Evolutionary conservation across 2,888 invertebrate genomes (phyloP).

Genomic region (Alloplasta piceator): DNA sequence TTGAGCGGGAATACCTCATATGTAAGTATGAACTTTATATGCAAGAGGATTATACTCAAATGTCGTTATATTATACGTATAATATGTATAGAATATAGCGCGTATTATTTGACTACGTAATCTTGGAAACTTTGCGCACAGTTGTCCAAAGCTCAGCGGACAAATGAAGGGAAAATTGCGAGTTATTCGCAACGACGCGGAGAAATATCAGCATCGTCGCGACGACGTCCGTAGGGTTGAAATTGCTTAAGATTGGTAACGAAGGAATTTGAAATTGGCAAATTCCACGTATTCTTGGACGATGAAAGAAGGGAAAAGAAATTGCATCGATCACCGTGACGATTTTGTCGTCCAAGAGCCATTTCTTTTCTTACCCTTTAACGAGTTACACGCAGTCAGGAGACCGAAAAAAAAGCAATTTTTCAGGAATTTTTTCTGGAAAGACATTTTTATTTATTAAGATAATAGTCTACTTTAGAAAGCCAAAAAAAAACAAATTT

Average conservation of each 20-base stretch:
- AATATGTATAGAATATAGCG: conserved; percentile 22
- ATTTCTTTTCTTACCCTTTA: not conserved
- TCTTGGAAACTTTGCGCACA: conserved; percentile 7
- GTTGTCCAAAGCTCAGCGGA: not conserved
- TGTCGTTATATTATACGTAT: conserved; percentile 1
- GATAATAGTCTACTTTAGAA: too few species aligned
- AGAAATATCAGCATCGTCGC: not conserved
- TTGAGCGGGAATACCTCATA: too few species aligned
- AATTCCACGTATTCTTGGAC: not conserved
- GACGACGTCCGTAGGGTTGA: not conserved
- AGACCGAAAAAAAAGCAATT: too few species aligned
- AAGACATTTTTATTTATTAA: too few species aligned
- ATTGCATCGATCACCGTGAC: not conserved
- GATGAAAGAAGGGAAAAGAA: not conserved
- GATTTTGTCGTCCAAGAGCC: not conserved
- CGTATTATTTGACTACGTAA: conserved; percentile 20
- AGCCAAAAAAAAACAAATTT: too few species aligned
- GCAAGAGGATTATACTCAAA: too few species aligned
- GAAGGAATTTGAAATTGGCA: not conserved
- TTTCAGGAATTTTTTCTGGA: too few species aligned
- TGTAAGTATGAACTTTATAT: too few species aligned
- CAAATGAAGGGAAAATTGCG: not conserved
- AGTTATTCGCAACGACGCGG: not conserved
- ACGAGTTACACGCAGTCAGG: not conserved
- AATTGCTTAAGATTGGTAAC: not conserved